Conservation (phyloP, 2,888 invertebrate species). For the Agrotis clavis region DNA sequence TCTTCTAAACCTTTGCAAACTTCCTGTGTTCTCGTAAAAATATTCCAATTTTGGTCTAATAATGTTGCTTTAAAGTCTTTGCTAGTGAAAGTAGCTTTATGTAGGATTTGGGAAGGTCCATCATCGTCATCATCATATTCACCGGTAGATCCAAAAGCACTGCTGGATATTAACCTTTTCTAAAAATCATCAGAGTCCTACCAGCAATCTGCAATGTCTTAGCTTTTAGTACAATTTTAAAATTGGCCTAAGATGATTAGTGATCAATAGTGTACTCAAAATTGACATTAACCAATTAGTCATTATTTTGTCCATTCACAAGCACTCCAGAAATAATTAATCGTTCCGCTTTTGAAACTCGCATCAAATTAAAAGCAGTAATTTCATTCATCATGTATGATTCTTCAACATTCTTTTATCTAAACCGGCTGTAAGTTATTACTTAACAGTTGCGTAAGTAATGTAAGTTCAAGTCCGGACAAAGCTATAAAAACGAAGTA, state of each 20-base stretch:
- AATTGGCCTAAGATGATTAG: background rate
- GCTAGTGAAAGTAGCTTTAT: background rate
- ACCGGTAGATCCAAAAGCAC: no score
- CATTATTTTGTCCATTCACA: background rate
- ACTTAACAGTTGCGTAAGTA: slow-evolving; percentile 36
- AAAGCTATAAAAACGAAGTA: slow-evolving; percentile 50
- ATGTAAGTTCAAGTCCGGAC: slow-evolving; percentile 44
- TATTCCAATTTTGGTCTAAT: no score
- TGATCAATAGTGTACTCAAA: background rate
- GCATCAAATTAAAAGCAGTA: slow-evolving; percentile 11
- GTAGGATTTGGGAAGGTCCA: background rate
- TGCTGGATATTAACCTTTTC: no score
- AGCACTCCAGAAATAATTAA: background rate
- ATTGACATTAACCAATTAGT: background rate
- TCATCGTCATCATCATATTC: background rate
- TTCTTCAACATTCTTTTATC: slow-evolving; percentile 26
- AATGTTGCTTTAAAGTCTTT: no score
- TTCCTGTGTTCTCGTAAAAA: no score
- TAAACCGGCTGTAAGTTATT: slow-evolving; percentile 25
- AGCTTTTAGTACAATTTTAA: no score
- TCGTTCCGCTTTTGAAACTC: slow-evolving; percentile 1
- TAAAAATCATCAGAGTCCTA: background rate
- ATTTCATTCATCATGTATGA: slow-evolving; percentile 10
- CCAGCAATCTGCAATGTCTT: no score
- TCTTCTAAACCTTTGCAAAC: no score